phyloP scores from a whole-genome alignment of 2,888 invertebrate genomes.

The Drosophila macrothrix region DNA sequence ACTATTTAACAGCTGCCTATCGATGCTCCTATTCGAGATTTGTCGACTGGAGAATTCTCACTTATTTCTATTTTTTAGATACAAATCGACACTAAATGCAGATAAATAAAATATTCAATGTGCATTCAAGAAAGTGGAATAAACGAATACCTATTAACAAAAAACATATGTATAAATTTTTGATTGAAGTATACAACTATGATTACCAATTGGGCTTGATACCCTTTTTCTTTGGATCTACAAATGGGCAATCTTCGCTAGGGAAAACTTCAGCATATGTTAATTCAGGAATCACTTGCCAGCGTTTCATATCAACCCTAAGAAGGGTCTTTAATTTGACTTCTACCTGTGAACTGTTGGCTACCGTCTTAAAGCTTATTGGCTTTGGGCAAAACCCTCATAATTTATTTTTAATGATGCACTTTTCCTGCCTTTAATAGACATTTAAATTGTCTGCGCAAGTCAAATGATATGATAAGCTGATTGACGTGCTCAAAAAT shows the following conservation, averaged over 20 bases:
- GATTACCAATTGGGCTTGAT: not conserved
- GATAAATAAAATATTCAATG: not conserved
- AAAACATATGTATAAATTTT: not conserved
- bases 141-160: not conserved
- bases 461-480: conserved; percentile 65
- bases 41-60: not conserved
- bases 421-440: conserved; percentile 63
- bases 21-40: not conserved
- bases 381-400: conserved; percentile 58
- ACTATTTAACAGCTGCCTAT: too few relatives aligned
- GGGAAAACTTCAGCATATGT: not conserved
- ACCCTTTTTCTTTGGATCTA: not conserved
- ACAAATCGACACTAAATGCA: not conserved
- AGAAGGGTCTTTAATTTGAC: conserved; percentile 5
- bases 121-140: not conserved
- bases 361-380: conserved; percentile 58
- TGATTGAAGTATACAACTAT: not conserved
- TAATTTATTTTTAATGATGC: conserved; percentile 78
- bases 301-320: not conserved
- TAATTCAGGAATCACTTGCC: not conserved
- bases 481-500: conserved; percentile 70
- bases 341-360: conserved; percentile 42
- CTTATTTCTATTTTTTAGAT: not conserved
- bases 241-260: not conserved
- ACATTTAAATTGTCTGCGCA: conserved; percentile 75